These are phyloP conservation scores for Mesocricetus auratus DNA, from an alignment of 2,113 vertebrate genomes.

Conservation along the genomic window DNA sequence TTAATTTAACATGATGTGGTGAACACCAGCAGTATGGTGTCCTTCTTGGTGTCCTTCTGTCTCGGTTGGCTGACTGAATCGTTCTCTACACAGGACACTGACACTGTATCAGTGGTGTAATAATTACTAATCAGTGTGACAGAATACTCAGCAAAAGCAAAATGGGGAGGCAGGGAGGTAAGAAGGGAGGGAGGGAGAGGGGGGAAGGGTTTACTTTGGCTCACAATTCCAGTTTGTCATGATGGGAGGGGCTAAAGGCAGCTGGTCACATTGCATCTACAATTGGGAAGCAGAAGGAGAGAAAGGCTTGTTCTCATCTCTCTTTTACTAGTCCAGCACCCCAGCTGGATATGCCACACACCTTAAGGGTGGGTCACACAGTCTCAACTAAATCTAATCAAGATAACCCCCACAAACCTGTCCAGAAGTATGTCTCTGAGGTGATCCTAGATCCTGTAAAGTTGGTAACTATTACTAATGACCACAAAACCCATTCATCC, in stretches of 20 bases:
- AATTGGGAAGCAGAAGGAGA: background rate
- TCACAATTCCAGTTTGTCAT: background rate
- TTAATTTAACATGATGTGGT: conserved; percentile 42
- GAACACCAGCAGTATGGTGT: background rate
- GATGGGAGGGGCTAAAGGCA: background rate
- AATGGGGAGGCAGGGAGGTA: background rate
- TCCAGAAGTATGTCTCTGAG: background rate
- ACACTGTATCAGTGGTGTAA: background rate
- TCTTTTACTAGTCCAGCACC: background rate
- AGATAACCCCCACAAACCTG: background rate
- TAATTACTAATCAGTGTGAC: background rate
- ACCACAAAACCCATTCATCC: background rate
- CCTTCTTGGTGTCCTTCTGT: background rate
- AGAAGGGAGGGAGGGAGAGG: no score
- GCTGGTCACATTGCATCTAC: background rate
- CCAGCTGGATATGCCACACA: background rate
- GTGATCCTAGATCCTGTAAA: background rate
- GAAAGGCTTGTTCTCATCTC: background rate
- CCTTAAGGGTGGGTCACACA: background rate
- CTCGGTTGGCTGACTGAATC: background rate
- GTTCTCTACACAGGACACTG: background rate
- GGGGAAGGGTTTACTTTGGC: background rate
- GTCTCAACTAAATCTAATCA: background rate
- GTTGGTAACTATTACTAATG: background rate
- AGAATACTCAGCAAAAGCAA: background rate